A percentile compares a stretch with the other conserved stretches of the same genome.
Conservation (phyloP, 2,113 vertebrate species). For the Chloropsis hardwickii region DNA sequence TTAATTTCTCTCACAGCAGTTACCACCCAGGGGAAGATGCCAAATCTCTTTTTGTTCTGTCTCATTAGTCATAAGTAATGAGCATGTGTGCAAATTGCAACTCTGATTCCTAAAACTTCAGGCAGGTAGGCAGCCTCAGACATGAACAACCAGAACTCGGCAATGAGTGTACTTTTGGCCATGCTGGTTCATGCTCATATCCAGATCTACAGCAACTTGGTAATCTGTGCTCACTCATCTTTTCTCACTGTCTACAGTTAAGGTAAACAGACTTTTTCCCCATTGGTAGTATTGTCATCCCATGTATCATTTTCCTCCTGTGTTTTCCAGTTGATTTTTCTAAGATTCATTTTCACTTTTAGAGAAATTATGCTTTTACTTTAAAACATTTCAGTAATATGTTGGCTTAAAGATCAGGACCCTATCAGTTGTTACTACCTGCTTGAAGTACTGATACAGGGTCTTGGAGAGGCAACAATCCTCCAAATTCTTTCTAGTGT, state of each 20-base stretch:
- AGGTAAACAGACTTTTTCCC: neutral
- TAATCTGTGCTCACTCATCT: neutral
- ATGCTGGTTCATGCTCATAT: rapidly evolving
- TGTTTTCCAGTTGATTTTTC: neutral
- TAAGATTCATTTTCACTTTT: neutral
- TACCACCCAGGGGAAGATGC: neutral
- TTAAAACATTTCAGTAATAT: neutral
- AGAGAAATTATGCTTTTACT: neutral
- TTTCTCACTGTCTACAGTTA: neutral
- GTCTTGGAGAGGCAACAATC: neutral
- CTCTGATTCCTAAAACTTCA: neutral
- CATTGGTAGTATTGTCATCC: neutral
- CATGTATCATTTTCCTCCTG: neutral
- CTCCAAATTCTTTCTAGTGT: neutral
- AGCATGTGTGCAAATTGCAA: neutral
- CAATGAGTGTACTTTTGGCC: neutral
- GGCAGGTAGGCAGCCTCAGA: neutral
- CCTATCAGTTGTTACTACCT: neutral
- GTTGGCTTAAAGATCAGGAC: neutral
- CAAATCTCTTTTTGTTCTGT: neutral
- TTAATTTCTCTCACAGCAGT: neutral
- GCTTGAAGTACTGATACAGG: neutral
- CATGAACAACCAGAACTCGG: neutral
- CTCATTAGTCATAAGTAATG: neutral
- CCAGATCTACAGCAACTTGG: neutral